A percentile compares a stretch with the other conserved stretches of the same genome.
phyloP scores from a whole-genome alignment of 2,888 invertebrate genomes.

The Drosophila melanosoma region DNA sequence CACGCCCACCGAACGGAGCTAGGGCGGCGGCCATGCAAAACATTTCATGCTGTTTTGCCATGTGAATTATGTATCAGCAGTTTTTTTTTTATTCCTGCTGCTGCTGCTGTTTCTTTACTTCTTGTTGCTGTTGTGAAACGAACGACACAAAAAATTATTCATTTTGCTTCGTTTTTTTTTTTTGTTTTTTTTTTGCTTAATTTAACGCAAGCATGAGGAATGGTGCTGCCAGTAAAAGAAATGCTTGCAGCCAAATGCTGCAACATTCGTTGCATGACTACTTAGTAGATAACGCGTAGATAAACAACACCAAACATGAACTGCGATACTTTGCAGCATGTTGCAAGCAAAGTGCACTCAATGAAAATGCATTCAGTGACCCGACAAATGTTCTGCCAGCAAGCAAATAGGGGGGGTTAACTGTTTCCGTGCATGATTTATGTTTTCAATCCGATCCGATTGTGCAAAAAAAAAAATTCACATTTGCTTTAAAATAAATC shows the following conservation, averaged over 20 bases:
- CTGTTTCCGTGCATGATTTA: background rate
- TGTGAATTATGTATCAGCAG: slow-evolving; percentile 76
- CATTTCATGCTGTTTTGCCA: slow-evolving; percentile 77
- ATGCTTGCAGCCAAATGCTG: slow-evolving; percentile 34
- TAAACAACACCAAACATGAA: slow-evolving; percentile 25
- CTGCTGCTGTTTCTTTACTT: slow-evolving; percentile 6
- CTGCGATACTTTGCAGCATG: slow-evolving; percentile 4
- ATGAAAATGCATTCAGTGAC: slow-evolving; percentile 17
- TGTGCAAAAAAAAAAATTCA: background rate
- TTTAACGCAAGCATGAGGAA: slow-evolving; percentile 66
- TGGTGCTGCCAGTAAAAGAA: slow-evolving; percentile 33
- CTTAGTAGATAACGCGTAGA: slow-evolving; percentile 30
- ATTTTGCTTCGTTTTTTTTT: slow-evolving; percentile 33
- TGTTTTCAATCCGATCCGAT: slow-evolving; percentile 8
- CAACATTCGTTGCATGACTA: slow-evolving; percentile 47
- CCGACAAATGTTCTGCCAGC: slow-evolving; percentile 2
- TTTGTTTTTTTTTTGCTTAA: slow-evolving; percentile 57
- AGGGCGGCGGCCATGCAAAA: slow-evolving; percentile 57
- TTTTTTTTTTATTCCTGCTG: slow-evolving; percentile 28
- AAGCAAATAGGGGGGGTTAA: slow-evolving; percentile 3
- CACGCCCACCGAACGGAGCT: slow-evolving; percentile 49
- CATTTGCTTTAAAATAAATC: background rate
- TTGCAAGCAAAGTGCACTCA: slow-evolving; percentile 12
- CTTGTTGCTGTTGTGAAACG: slow-evolving; percentile 7
- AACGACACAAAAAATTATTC: slow-evolving; percentile 44